Percentiles rank a stretch among this genome's conserved stretches.
Evolutionary conservation across 37 sponge, comb jelly and placozoan genomes (phyloP).

Genomic region (Ianthella basta): DNA sequence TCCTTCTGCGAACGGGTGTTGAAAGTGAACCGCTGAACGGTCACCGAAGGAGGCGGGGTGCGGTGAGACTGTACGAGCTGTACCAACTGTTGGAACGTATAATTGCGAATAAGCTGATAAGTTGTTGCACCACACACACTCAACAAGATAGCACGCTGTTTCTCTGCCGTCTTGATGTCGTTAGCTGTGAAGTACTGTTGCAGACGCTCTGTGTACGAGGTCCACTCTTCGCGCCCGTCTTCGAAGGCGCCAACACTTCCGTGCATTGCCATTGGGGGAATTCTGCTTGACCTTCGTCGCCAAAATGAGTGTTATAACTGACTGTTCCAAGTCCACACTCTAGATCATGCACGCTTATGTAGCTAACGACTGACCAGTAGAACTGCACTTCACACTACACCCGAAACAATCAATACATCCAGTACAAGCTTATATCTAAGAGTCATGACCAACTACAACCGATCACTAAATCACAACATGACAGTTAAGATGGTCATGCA

Average conservation of each 20-base stretch:
- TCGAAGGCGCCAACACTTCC: not conserved
- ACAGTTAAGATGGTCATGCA: too few relatives aligned
- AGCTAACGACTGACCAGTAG: too few relatives aligned
- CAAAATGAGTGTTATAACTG: too few relatives aligned
- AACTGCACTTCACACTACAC: too few relatives aligned
- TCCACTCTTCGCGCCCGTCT: not conserved
- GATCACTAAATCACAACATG: too few relatives aligned
- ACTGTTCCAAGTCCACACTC: too few relatives aligned
- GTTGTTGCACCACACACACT: conserved; percentile 5
- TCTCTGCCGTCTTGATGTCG: not conserved
- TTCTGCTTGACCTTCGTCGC: not conserved
- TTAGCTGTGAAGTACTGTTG: conserved; percentile 3
- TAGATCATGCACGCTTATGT: too few relatives aligned
- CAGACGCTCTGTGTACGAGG: conserved; percentile 4
- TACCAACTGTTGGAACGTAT: not conserved
- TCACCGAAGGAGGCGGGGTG: not conserved
- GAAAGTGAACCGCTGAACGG: not conserved
- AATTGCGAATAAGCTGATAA: conserved; percentile 11
- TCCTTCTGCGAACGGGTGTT: not conserved
- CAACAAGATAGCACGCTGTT: not conserved
- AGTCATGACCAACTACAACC: too few relatives aligned
- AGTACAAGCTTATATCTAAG: too few relatives aligned
- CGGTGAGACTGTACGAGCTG: not conserved
- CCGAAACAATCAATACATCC: too few relatives aligned
- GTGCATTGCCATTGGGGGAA: not conserved